Base-by-base conservation (phyloP, 2,113 vertebrate genomes). In the Crocuta crocuta region DNA sequence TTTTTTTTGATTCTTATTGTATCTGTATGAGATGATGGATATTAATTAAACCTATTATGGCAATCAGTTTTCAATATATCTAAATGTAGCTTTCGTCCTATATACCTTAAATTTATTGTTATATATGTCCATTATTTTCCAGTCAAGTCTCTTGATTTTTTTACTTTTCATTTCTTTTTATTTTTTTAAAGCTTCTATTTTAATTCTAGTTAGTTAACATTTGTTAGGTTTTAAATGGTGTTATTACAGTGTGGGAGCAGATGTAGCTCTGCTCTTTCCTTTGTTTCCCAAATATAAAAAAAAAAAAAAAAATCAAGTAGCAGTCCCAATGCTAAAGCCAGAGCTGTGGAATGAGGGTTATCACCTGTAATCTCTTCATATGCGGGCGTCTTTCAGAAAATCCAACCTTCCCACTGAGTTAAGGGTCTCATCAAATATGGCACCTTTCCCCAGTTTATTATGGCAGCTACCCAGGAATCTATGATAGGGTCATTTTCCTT, bases 401-500 rank as follows among this genome's bases (percentile, higher is more conserved):
- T 71, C 35, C 23, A 58, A 9, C 15, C 26, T 90, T 73, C 48
- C 81, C 23, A 7, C 71, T 61, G 21, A 79, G 63, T 7, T 24
- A 91, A 93, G 31, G 11, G 6, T 80, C 50, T 94, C 86, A 45
- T 61, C 70, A 83, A 81, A 89, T 73, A 80, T 1, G 8, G 33
- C 21, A 48, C 95, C 43, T 81, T 48, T 33, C 21, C 35, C 13
- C 12, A 50, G 11, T 79, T 73, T 94, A 45, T 70, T 35, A 61
- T 15, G 28, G 63, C 50, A 89, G 61, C 83, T 89, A 55, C 35
- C 76, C 78, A 89, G 78, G 65, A 93, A 81, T 55, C 39, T 50
- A 33, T 74, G 61, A 61, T 8, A 88, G 81, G 83, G 88, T 80
- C 80, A 76, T 93, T 91, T 97, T 96, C 90, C 86, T 94, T 93